phyloP scores from a whole-genome alignment of 2,113 vertebrate species.

The Rutilus rutilus region DNA sequence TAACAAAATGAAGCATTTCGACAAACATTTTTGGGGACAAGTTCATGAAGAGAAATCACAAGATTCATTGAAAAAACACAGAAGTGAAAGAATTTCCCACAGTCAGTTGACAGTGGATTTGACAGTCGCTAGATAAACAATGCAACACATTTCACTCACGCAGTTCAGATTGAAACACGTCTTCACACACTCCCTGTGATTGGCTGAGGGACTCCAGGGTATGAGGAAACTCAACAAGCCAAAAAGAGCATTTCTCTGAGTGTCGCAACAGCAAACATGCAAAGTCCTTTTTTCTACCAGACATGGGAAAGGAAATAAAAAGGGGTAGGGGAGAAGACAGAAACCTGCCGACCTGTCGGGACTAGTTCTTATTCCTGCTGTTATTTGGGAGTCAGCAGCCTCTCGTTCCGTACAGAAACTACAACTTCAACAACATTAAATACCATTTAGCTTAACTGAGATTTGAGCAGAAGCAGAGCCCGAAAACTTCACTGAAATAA shows the following conservation, averaged over 20 bases:
- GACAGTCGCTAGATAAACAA: not conserved
- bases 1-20: not conserved
- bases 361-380: slow-evolving; percentile 47
- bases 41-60: not conserved
- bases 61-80: not conserved
- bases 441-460: not conserved
- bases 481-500: not conserved
- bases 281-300: not conserved
- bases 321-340: slow-evolving; percentile 2
- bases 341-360: slow-evolving; percentile 17
- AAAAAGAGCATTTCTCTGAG: not conserved
- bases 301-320: not conserved
- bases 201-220: not conserved
- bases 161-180: slow-evolving; percentile 39
- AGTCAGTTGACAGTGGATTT: not conserved
- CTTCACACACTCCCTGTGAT: not conserved
- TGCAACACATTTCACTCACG: not conserved
- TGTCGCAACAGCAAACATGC: slow-evolving; percentile 14
- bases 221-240: slow-evolving; percentile 16
- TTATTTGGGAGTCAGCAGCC: slow-evolving; percentile 10
- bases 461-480: not conserved
- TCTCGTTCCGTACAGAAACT: slow-evolving; percentile 44
- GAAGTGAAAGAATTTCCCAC: not conserved
- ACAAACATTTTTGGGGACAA: too few relatives aligned
- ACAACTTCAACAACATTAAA: not conserved